These are phyloP conservation scores for Eupithecia subfuscata DNA, from an alignment of 2,888 invertebrate species.

Conservation along the genomic window DNA sequence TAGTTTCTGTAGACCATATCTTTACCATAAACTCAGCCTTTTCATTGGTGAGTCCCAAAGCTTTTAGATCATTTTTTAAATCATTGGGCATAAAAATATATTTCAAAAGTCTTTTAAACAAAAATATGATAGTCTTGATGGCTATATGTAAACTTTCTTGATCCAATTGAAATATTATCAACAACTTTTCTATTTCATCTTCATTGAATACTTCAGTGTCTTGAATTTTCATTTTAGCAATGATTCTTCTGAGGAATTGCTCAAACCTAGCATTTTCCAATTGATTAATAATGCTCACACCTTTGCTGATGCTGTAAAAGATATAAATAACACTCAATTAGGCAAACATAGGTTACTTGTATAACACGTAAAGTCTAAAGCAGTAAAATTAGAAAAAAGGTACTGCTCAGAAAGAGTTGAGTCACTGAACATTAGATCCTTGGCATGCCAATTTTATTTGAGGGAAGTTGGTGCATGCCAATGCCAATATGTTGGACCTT, in stretches of 20 bases:
- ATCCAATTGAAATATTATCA: constrained; percentile 69
- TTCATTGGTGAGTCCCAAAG: constrained; percentile 63
- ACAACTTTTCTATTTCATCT: constrained; percentile 69
- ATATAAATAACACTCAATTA: constrained; percentile 12
- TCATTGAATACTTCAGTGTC: constrained; percentile 71
- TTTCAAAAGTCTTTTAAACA: constrained; percentile 70
- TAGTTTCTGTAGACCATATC: constrained; percentile 74
- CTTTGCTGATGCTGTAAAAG: constrained; percentile 68
- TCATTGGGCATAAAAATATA: constrained; percentile 75
- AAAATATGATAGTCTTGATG: constrained; percentile 70
- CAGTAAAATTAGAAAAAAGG: too few species aligned
- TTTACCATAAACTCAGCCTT: constrained; percentile 71
- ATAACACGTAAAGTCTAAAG: too few species aligned
- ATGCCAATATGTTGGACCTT: too few species aligned
- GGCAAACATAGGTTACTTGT: too few species aligned
- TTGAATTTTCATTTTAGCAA: constrained; percentile 65
- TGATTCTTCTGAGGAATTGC: constrained; percentile 71
- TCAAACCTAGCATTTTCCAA: constrained; percentile 73
- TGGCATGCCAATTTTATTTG: too few species aligned
- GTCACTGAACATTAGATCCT: too few species aligned
- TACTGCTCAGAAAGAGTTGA: too few species aligned
- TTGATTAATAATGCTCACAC: constrained; percentile 64
- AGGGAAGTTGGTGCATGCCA: too few species aligned
- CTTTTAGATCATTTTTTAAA: constrained; percentile 67
- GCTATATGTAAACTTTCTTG: constrained; percentile 62